Evolutionary conservation across 2,888 invertebrate species (phyloP).

Genomic region (Augochlorella aurata): DNA sequence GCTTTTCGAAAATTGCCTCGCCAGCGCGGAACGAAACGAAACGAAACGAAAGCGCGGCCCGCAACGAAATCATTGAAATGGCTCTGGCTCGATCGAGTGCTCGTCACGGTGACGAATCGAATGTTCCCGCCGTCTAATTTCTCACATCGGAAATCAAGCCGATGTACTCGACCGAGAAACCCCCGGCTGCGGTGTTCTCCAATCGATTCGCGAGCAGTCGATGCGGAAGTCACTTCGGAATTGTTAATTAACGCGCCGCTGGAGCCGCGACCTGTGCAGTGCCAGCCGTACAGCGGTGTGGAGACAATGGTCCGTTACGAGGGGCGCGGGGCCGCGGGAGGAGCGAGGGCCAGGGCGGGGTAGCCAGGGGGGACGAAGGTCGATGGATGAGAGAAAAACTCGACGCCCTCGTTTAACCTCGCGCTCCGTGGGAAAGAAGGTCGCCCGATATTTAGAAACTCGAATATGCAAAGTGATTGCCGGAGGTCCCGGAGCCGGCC

Average conservation of each 20-base stretch:
- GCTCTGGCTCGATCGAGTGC: background rate
- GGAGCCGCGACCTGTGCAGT: slow-evolving; percentile 7
- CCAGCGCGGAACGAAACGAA: background rate
- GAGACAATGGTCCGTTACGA: background rate
- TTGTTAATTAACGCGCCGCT: slow-evolving; percentile 51
- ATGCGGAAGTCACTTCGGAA: slow-evolving; percentile 47
- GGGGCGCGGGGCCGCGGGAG: background rate
- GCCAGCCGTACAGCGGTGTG: slow-evolving; percentile 2
- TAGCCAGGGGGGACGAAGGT: background rate
- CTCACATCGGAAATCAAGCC: slow-evolving; percentile 26
- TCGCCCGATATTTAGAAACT: slow-evolving; percentile 37
- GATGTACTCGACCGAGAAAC: slow-evolving; percentile 21
- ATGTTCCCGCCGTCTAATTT: slow-evolving; percentile 21
- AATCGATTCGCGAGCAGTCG: slow-evolving; percentile 48
- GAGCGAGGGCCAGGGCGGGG: too few relatives aligned
- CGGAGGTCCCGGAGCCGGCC: background rate
- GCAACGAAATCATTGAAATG: background rate
- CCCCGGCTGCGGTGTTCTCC: slow-evolving; percentile 17
- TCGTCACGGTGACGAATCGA: slow-evolving; percentile 5
- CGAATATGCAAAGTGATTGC: slow-evolving; percentile 35
- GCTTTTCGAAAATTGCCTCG: background rate
- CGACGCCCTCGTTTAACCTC: slow-evolving; percentile 50
- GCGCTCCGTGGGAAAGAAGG: slow-evolving; percentile 23
- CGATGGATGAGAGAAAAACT: slow-evolving; percentile 28
- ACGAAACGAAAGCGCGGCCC: background rate